These are phyloP conservation scores for Serilophus lunatus DNA, from an alignment of 2,113 vertebrate genomes.

Conservation along the genomic window DNA sequence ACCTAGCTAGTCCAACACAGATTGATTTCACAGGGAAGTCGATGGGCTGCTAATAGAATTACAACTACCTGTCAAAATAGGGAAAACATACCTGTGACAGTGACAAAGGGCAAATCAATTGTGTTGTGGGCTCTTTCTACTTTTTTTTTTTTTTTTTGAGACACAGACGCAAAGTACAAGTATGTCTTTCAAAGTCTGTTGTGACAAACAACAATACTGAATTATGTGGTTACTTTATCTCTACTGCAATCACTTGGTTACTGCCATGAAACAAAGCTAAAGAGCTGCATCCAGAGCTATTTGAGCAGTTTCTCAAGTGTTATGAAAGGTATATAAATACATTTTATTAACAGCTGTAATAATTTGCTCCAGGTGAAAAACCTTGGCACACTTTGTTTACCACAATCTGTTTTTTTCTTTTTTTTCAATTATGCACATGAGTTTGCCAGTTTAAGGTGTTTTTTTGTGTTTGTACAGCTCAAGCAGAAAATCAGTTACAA, in stretches of 20 bases:
- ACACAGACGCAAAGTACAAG: constrained; percentile 37
- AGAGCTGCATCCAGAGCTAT: neutral
- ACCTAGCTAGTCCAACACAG: constrained; percentile 69
- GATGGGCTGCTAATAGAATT: constrained; percentile 84
- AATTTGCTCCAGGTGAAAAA: constrained; percentile 34
- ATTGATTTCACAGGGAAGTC: constrained; percentile 78
- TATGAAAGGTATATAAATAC: constrained; percentile 15
- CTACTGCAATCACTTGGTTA: neutral
- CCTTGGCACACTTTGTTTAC: neutral
- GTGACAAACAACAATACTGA: constrained; percentile 17
- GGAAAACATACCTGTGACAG: constrained; percentile 78
- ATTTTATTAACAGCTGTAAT: constrained; percentile 43
- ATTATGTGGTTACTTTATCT: neutral
- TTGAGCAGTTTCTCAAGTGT: constrained; percentile 17
- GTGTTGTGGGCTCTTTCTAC: neutral
- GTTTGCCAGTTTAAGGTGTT: constrained; percentile 13
- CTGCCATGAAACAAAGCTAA: neutral
- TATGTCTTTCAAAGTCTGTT: constrained; percentile 20
- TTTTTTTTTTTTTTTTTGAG: neutral
- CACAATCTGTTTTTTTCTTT: neutral
- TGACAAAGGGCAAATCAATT: constrained; percentile 82
- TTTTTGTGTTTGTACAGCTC: constrained; percentile 30
- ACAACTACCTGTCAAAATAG: constrained; percentile 84
- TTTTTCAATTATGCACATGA: neutral
- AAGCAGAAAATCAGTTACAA: constrained; percentile 49